Conservation (phyloP, 2,113 vertebrate species). For the Halcyon senegalensis region DNA sequence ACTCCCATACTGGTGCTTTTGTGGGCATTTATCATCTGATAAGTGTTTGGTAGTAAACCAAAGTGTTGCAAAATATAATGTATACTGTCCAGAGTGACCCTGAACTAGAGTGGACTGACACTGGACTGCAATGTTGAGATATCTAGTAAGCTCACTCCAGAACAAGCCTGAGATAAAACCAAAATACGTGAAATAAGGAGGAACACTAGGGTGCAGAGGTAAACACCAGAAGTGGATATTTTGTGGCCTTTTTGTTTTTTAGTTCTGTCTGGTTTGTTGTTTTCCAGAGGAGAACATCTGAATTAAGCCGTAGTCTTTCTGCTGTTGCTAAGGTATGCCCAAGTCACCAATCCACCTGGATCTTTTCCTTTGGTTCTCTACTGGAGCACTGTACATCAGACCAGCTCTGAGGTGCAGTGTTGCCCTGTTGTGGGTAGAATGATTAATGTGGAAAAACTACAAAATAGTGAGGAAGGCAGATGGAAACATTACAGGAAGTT, state of each 20-base stretch:
- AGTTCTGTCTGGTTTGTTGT: neutral
- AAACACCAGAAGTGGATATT: neutral
- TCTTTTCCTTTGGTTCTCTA: neutral
- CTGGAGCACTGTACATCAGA: neutral
- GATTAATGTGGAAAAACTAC: neutral
- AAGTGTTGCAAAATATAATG: neutral
- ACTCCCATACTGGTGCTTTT: neutral
- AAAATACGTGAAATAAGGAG: neutral
- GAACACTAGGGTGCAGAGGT: neutral
- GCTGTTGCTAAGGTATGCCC: neutral
- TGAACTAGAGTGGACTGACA: neutral
- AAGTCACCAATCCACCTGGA: neutral
- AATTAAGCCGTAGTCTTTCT: neutral
- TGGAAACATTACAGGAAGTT: neutral
- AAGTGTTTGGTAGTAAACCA: neutral
- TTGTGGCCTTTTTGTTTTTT: neutral
- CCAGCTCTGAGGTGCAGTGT: neutral
- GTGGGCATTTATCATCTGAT: neutral
- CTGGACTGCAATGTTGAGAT: neutral
- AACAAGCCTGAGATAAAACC: neutral
- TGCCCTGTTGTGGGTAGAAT: neutral
- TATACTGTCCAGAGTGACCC: neutral
- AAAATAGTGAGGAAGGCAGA: neutral
- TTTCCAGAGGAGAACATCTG: neutral
- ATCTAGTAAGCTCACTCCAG: neutral